Evolutionary conservation across 1,140 invertebrate genomes (phyloP).

Genomic region (Sminthurides bifidus): DNA sequence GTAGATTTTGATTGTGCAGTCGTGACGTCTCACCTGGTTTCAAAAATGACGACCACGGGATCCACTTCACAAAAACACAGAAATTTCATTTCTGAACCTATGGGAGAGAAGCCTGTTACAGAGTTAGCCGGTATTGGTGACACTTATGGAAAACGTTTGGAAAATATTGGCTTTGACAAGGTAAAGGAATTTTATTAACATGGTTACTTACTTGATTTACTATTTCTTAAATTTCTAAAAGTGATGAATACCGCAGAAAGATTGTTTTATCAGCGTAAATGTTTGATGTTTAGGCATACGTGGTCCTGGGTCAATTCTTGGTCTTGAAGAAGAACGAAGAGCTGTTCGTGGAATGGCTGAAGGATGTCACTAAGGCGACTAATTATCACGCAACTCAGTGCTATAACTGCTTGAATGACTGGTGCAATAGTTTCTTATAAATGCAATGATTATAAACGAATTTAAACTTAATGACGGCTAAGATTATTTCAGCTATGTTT

Average conservation of each 20-base stretch:
- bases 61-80: slow-evolving; percentile 87
- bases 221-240: neutral
- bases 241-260: too few species aligned
- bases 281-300: slow-evolving; percentile 63
- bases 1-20: too few species aligned
- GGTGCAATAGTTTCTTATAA: slow-evolving; percentile 86
- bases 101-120: slow-evolving; percentile 40
- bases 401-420: slow-evolving; percentile 86
- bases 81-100: slow-evolving; percentile 15
- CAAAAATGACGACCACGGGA: slow-evolving; percentile 48
- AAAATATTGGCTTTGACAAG: slow-evolving; percentile 77
- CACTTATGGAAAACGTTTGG: slow-evolving; percentile 71
- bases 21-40: too few species aligned
- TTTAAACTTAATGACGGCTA: too few species aligned
- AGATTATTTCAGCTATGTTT: too few species aligned
- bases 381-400: slow-evolving; percentile 86
- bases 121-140: slow-evolving; percentile 61
- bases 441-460: neutral
- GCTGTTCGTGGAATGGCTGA: slow-evolving; percentile 94
- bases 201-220: neutral
- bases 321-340: slow-evolving; percentile 92
- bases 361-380: slow-evolving; percentile 78
- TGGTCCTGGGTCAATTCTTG: slow-evolving; percentile 93
- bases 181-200: slow-evolving; percentile 40
- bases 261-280: too few species aligned